Evolutionary conservation across 30 jellyfish, hydroid and myxozoan genomes (phyloP), one percentile per base, ranked within the genome.

Genomic region (Thelohanellus kitauei): DNA sequence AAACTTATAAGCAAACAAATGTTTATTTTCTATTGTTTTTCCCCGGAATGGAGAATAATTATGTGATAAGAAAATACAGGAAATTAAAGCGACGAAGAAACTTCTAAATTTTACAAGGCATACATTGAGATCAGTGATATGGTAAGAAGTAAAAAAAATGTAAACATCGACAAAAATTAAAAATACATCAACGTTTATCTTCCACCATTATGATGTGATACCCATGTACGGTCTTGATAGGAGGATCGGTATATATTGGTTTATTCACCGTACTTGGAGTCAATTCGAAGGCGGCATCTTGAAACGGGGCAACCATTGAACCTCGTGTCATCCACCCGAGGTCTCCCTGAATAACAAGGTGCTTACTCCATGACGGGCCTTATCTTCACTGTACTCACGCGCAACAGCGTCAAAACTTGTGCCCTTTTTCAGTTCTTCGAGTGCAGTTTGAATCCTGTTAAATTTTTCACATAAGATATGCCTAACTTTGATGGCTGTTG

Each of bases 281-380:
- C 34, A 71, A 45, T 5, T 84, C 84, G 29, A 71, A 71, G 1
- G 91, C 91, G 12, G 91, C 91, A 29, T 71, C 91, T 55, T 71
- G 91, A 25, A 71, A 71, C 17, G 91, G 91, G 6, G 86, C 91
- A 54, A 71, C 91, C 91, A 71, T 71, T 8, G 91, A 60, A 5
- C 91, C 91, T 24, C 91, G 45, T 22, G 75, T 60, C 64, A 38
- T 71, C 91, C 91, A 71, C 20, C 91, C 91, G 22, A 71, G 64
- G 24, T 71, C 91, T 33, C 91, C 91, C 91, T 71, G 21, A 3
- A 56, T 48, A 41, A 21, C 20, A 25, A 47, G n/a, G 10, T 30
- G 41, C 71, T 39, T 63, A 71, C 91, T 49, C 91, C 91, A 8
- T 50, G 66, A 18, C 91, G 52, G 18, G 91, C 91, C 56, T 71